Base-by-base conservation (phyloP, 2,797 vertebrate species). In the Setipinna tenuifilis region DNA sequence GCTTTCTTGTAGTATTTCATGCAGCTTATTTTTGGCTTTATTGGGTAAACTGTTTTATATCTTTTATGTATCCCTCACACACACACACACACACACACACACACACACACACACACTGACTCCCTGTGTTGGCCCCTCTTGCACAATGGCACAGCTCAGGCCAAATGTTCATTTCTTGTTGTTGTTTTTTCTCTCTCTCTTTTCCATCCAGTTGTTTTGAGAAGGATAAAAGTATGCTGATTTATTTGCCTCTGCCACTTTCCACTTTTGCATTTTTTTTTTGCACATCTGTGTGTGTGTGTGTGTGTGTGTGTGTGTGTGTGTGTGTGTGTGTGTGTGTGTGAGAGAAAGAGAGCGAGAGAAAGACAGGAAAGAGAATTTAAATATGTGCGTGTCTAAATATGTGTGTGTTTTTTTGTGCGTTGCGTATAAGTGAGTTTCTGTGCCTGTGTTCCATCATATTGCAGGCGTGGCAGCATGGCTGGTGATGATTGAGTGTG, bases 401-500 rank as follows among this genome's bases (percentile, higher is more conserved):
- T n/a, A n/a, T n/a, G n/a, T n/a, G n/a, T 48, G 46, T 48, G 3
- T 3, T 48, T 48, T 48, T 48, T 48, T 48, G 4, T 48, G 3
- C 46, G 10, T 10, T 48, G 10, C 46, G 10, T 48, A 10, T 48
- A 48, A 48, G 3, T 3, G 3, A 48, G 4, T 48, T 48, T 10
- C 3, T 48, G 46, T 48, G 46, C 16, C 28, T 68, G 65, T 14
- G 65, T 28, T 23, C 25, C 65, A 16, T 68, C 65, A 68, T 25
- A 17, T 68, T 31, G 25, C 2, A 68, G 65, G 65, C 23, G 16
- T 68, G 61, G n/a, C 61, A 28, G 28, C 3, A 68, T 28, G 25
- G 12, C 23, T 28, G 65, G 65, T 68, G 28, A 6, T 65, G 62
- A 85, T 85, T 83, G 84, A 57, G 88, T 90, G 91, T 88, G 85